Evolutionary conservation across 1,140 invertebrate genomes (phyloP).

Genomic region (Macrosteles quadrilineatus): DNA sequence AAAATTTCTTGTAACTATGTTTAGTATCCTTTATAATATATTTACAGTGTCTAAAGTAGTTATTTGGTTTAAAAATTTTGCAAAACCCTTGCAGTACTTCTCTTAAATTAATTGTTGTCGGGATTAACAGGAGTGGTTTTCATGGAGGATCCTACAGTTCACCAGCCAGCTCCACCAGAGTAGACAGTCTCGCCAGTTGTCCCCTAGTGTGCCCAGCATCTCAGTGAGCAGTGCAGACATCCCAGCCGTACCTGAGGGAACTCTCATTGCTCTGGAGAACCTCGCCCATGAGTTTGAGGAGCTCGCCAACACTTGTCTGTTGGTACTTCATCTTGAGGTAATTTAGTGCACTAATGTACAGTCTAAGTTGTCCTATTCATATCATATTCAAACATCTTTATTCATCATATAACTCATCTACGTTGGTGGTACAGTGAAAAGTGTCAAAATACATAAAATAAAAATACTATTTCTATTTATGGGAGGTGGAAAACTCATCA

Average conservation of each 20-base stretch:
- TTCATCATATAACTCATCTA: conserved; percentile 22
- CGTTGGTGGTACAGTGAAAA: conserved; percentile 19
- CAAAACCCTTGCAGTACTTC: too few relatives aligned
- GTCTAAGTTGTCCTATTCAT: too few relatives aligned
- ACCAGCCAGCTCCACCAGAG: conserved; percentile 44
- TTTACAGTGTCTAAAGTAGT: too few relatives aligned
- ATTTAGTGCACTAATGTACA: conserved; percentile 30
- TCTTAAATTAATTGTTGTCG: too few relatives aligned
- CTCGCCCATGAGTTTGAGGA: conserved; percentile 83
- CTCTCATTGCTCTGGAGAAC: conserved; percentile 42
- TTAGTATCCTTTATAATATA: too few relatives aligned
- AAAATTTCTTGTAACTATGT: too few relatives aligned
- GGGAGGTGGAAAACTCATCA: too few relatives aligned
- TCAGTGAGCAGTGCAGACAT: conserved; percentile 22
- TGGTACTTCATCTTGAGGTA: conserved; percentile 90
- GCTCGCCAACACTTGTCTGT: conserved; percentile 84
- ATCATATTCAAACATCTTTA: too few relatives aligned
- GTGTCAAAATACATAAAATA: too few relatives aligned
- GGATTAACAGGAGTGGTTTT: conserved; percentile 67
- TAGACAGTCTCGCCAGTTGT: neutral
- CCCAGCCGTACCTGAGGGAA: conserved; percentile 27
- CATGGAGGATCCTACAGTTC: conserved; percentile 54
- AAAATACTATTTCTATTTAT: too few relatives aligned
- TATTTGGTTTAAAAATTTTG: too few relatives aligned
- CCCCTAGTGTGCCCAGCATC: conserved; percentile 18